A percentile compares a stretch with the other conserved stretches of the same genome.
These are phyloP conservation scores for Atherix ibis DNA, from an alignment of 2,888 invertebrate genomes.

Conservation along the genomic window DNA sequence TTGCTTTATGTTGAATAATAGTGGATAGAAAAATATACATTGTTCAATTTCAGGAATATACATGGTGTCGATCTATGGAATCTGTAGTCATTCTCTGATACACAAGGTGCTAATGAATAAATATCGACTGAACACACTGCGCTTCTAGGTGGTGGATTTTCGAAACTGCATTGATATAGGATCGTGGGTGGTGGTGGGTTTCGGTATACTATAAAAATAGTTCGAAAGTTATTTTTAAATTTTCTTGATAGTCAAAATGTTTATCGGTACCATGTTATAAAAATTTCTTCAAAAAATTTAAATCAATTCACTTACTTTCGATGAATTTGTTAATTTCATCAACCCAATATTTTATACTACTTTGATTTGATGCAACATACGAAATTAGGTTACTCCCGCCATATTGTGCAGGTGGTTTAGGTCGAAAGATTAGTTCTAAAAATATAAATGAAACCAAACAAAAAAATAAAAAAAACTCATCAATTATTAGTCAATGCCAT, in stretches of 20 bases:
- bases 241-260: no score
- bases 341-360: slow-evolving; percentile 50
- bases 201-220: no score
- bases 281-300: no score
- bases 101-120: slow-evolving; percentile 58
- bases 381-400: slow-evolving; percentile 94
- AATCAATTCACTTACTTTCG: slow-evolving; percentile 49
- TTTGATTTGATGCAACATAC: slow-evolving; percentile 53
- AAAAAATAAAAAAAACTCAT: no score
- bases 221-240: no score
- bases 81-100: slow-evolving; percentile 63
- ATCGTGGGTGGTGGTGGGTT: slow-evolving; percentile 19
- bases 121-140: slow-evolving; percentile 74
- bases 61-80: slow-evolving; percentile 84
- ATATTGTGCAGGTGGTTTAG: slow-evolving; percentile 81
- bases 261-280: no score
- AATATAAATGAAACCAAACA: no score
- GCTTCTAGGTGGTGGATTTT: slow-evolving; percentile 41
- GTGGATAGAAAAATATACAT: slow-evolving; percentile 48
- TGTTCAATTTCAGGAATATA: slow-evolving; percentile 91
- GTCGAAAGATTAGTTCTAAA: slow-evolving; percentile 95
- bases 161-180: slow-evolving; percentile 48
- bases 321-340: slow-evolving; percentile 60
- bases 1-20: no score
- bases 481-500: no score